These are phyloP conservation scores for Triops cancriformis DNA, from an alignment of 1,140 invertebrate genomes.

Conservation along the genomic window DNA sequence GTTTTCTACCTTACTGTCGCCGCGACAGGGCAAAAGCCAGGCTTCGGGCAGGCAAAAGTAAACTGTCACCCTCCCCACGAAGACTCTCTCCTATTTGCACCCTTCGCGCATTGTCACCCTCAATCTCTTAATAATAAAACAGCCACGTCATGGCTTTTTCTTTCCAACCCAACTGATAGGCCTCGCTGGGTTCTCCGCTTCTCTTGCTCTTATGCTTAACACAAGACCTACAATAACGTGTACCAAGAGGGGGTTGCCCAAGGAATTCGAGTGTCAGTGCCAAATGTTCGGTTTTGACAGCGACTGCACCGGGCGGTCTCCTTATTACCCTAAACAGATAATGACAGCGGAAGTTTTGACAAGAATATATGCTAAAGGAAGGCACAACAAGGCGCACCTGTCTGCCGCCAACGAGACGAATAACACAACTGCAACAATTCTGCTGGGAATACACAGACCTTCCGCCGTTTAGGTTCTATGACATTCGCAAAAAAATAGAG, in stretches of 20 bases:
- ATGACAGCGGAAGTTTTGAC: conserved; percentile 10
- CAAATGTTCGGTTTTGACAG: background rate
- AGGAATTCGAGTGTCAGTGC: conserved; percentile 2
- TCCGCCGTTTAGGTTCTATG: background rate
- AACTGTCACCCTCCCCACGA: background rate
- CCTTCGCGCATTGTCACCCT: background rate
- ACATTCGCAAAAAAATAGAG: background rate
- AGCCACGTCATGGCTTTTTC: conserved; percentile 4
- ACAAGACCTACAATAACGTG: background rate
- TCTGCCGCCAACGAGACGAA: background rate
- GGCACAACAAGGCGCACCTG: background rate
- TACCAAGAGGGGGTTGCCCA: background rate
- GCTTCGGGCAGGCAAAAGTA: background rate
- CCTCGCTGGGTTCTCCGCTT: background rate
- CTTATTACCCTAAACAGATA: background rate
- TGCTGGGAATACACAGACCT: background rate
- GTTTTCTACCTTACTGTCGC: background rate
- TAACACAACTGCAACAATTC: background rate
- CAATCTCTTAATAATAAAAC: conserved; percentile 10
- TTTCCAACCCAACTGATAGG: background rate
- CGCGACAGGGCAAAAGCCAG: background rate
- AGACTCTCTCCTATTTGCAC: background rate
- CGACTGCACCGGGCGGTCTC: background rate
- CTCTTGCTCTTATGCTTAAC: background rate
- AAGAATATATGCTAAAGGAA: background rate